Evolutionary conservation across 1,140 invertebrate genomes (phyloP).

Genomic region (Zaprionus ghesquierei): DNA sequence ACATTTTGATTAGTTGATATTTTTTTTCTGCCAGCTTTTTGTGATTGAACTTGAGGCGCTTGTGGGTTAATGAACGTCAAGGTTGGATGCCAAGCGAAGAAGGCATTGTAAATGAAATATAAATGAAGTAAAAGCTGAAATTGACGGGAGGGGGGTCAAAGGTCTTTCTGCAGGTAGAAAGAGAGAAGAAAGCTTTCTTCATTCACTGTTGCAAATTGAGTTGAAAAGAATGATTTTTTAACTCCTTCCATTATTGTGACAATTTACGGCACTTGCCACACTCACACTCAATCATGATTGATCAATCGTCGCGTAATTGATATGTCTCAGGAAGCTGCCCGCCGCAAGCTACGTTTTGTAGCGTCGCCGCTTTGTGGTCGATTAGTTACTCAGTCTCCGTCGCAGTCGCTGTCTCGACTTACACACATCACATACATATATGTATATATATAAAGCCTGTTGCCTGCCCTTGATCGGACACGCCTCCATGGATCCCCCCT

Average conservation of each 20-base stretch:
- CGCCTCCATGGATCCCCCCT: neutral
- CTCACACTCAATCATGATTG: conserved; percentile 15
- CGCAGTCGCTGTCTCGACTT: conserved; percentile 31
- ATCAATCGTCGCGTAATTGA: conserved; percentile 32
- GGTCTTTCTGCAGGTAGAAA: neutral
- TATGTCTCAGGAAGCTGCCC: conserved; percentile 35
- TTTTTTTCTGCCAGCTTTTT: conserved; percentile 38
- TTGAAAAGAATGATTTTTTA: too few species aligned
- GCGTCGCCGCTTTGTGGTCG: conserved; percentile 49
- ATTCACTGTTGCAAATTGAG: too few species aligned
- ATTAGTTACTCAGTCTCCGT: conserved; percentile 46
- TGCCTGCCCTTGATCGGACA: neutral
- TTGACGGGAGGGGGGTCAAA: neutral
- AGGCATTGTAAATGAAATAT: conserved; percentile 59
- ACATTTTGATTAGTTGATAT: conserved; percentile 76
- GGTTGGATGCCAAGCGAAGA: conserved; percentile 46
- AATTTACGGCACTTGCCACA: neutral
- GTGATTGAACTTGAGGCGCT: conserved; percentile 73
- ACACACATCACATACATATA: conserved; percentile 2
- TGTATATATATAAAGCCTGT: neutral
- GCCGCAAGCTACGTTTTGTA: conserved; percentile 41
- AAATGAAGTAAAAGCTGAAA: conserved; percentile 23
- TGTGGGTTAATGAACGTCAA: conserved; percentile 68
- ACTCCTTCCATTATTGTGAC: neutral
- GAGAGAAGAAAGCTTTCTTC: neutral